A percentile compares a stretch with the other conserved stretches of the same genome.
These are phyloP conservation scores for Barnardius zonarius DNA, from an alignment of 2,113 vertebrate genomes.

Conservation along the genomic window DNA sequence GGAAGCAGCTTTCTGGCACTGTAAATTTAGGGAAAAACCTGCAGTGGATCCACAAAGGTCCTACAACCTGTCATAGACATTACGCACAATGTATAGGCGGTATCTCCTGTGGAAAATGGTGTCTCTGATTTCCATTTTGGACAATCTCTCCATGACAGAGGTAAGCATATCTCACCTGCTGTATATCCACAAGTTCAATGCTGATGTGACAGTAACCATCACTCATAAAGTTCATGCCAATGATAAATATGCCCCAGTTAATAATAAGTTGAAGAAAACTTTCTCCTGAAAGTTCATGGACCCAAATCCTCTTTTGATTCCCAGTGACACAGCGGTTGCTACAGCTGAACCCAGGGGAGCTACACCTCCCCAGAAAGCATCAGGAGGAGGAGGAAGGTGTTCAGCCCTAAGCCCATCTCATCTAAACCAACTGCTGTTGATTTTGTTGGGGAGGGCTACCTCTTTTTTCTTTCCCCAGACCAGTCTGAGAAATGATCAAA, in stretches of 20 bases:
- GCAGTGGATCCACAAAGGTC: not conserved
- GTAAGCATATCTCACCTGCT: not conserved
- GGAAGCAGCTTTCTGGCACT: not conserved
- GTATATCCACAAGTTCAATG: not conserved
- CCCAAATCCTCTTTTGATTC: not conserved
- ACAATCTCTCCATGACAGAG: not conserved
- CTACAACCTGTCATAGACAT: not conserved
- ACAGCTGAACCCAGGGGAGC: not conserved
- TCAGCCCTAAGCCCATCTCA: not conserved
- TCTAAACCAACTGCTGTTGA: not conserved
- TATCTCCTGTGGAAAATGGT: not conserved
- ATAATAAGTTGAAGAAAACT: not conserved
- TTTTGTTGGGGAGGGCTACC: not conserved
- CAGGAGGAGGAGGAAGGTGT: not conserved
- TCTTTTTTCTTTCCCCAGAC: not conserved
- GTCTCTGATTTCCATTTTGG: not conserved
- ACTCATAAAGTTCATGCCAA: not conserved
- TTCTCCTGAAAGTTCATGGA: not conserved
- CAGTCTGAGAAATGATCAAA: not conserved
- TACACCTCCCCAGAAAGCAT: not conserved
- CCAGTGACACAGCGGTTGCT: not conserved
- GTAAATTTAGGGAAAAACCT: not conserved
- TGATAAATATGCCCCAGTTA: not conserved
- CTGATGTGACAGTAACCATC: not conserved
- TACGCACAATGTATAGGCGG: not conserved